phyloP scores from a whole-genome alignment of 2,113 vertebrate genomes.

The Balaenoptera acutorostrata region DNA sequence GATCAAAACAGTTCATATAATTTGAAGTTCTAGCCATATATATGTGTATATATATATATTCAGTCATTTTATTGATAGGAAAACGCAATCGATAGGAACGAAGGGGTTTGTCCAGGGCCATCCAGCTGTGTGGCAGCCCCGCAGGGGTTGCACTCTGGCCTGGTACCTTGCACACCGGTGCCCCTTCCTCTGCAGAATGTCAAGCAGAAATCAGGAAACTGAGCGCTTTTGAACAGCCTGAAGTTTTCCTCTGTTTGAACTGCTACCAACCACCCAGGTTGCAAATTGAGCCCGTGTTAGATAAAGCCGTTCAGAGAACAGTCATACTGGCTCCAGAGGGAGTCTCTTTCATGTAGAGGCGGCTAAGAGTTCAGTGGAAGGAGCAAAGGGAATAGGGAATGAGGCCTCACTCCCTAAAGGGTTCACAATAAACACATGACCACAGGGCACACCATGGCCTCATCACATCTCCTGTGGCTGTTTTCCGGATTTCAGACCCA shows the following conservation, averaged over 20 bases:
- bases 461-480: fast-evolving
- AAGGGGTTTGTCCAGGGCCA: neutral
- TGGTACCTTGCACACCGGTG: neutral
- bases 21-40: neutral
- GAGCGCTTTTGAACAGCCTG: neutral
- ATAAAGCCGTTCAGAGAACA: neutral
- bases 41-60: neutral
- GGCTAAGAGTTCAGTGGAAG: neutral
- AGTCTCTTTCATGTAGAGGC: neutral
- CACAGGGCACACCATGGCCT: neutral
- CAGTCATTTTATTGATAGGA: neutral
- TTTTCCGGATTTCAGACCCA: neutral
- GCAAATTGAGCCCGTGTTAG: neutral
- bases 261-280: neutral
- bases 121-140: neutral
- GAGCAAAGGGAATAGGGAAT: neutral
- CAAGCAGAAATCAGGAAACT: neutral
- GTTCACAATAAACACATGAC: too few species aligned
- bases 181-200: neutral
- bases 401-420: neutral
- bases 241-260: neutral
- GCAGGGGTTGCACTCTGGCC: neutral
- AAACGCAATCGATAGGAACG: neutral
- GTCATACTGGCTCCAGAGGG: neutral
- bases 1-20: neutral